A percentile compares a stretch with the other conserved stretches of the same genome.
Evolutionary conservation across 2,113 vertebrate genomes (phyloP).

Genomic region (Gasterosteus nipponicus): DNA sequence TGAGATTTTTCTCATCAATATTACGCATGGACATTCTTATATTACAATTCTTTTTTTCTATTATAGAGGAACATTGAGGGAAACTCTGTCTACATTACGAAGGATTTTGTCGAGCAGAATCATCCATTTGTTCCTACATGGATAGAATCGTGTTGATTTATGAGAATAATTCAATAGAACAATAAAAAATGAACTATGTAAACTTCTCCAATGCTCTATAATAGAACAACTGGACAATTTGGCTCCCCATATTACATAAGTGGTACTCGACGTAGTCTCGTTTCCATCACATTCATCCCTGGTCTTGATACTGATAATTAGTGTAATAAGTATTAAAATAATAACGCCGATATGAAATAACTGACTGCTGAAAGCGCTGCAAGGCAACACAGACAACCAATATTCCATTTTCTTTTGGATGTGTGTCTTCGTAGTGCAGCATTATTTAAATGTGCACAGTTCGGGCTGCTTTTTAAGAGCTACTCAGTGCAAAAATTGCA

Average conservation of each 20-base stretch:
- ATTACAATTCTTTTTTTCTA: no score
- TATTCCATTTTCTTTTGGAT: not conserved
- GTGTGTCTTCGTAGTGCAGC: not conserved
- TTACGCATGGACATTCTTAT: not conserved
- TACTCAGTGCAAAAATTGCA: not conserved
- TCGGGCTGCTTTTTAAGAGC: not conserved
- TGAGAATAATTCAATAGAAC: no score
- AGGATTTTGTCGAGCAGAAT: no score
- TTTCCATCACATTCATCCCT: not conserved
- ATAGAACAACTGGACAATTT: no score
- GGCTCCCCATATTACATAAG: no score
- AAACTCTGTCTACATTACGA: no score
- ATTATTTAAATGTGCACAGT: not conserved
- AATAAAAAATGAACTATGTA: no score
- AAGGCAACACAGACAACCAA: not conserved
- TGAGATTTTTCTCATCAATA: not conserved
- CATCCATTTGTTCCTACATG: no score
- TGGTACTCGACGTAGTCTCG: not conserved
- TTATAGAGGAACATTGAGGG: no score
- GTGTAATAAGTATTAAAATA: not conserved
- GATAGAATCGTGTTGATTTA: no score
- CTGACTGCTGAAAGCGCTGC: not conserved
- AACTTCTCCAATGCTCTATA: no score
- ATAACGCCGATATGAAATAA: not conserved
- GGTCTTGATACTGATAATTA: not conserved